These are phyloP conservation scores for Australoheros facetus DNA, from an alignment of 2,797 vertebrate species.

Conservation along the genomic window DNA sequence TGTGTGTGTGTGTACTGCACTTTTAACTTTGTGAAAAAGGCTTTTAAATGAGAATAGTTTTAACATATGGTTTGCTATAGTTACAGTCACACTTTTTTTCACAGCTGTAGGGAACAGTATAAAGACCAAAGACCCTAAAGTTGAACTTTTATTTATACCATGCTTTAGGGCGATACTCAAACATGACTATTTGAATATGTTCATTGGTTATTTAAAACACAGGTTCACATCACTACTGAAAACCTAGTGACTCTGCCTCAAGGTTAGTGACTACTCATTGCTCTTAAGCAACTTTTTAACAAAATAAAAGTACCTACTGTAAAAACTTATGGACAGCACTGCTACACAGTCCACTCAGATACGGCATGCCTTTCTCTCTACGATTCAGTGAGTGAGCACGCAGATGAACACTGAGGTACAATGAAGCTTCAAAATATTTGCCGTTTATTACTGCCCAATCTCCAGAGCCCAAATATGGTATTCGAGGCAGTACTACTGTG, in stretches of 20 bases:
- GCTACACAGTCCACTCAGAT: not conserved
- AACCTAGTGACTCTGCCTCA: not conserved
- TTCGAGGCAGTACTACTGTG: not conserved
- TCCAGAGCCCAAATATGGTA: not conserved
- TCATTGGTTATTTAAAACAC: not conserved
- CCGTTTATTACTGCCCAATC: not conserved
- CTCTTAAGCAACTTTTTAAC: not conserved
- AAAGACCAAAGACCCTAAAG: not conserved
- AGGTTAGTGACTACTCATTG: not conserved
- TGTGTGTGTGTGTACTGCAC: not conserved
- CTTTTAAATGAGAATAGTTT: too few relatives aligned
- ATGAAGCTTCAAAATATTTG: not conserved
- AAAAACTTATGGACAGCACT: not conserved
- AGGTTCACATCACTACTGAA: not conserved
- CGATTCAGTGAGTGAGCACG: not conserved
- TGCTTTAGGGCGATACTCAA: not conserved
- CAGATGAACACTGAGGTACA: not conserved
- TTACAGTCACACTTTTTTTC: not conserved
- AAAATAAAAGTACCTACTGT: not conserved
- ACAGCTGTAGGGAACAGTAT: not conserved
- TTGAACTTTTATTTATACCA: not conserved
- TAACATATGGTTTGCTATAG: not conserved
- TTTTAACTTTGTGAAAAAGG: not conserved
- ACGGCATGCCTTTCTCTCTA: not conserved
- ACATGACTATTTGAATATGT: not conserved